Conservation (phyloP, 2,797 vertebrate genomes). For the Pangasius krempfi region DNA sequence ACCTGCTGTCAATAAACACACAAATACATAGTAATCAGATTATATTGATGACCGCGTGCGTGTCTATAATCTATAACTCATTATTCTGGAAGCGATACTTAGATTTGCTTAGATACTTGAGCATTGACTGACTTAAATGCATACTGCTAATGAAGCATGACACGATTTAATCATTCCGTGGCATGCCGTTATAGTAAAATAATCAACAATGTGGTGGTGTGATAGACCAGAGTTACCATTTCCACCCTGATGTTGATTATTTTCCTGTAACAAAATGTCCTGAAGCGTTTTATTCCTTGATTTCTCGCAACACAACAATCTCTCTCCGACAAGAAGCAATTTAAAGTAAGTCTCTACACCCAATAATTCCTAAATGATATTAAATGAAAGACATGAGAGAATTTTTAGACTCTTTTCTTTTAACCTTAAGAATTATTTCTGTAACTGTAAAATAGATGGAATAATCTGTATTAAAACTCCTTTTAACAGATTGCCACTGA, state of each 20-base stretch:
- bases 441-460: background rate
- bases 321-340: background rate
- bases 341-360: background rate
- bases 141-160: background rate
- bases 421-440: background rate
- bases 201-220: background rate
- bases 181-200: background rate
- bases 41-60: background rate
- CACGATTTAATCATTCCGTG: background rate
- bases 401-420: no score
- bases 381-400: background rate
- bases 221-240: background rate
- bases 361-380: background rate
- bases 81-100: background rate
- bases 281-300: background rate
- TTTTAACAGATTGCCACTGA: background rate
- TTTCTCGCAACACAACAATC: background rate
- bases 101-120: background rate
- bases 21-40: background rate
- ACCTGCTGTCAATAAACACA: background rate
- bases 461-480: background rate
- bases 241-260: background rate
- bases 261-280: background rate
- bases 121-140: background rate
- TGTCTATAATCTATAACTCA: background rate